Conservation (phyloP, 2,113 vertebrate genomes). For the Leiothrix lutea region DNA sequence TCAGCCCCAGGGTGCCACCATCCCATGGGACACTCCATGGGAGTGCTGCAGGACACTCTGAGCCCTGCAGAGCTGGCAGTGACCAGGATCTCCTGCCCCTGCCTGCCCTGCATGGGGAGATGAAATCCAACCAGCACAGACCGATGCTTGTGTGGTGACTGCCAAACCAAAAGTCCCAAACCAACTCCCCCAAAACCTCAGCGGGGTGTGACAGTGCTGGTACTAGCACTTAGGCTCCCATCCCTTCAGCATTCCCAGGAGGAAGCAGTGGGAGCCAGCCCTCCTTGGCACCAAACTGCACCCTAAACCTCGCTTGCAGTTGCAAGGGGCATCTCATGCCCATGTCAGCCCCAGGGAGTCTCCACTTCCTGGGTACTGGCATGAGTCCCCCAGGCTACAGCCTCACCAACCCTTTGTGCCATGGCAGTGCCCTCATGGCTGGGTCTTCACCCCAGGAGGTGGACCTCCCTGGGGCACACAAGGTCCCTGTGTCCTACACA, state of each 20-base stretch:
- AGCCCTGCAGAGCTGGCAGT: not conserved
- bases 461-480: not conserved
- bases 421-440: not conserved
- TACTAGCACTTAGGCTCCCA: not conserved
- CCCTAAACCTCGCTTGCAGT: accelerated
- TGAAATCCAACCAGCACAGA: not conserved
- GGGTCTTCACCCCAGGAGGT: not conserved
- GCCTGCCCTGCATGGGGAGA: not conserved
- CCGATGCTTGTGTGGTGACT: accelerated
- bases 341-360: accelerated
- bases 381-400: accelerated
- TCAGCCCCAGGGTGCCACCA: too few species aligned
- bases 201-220: not conserved
- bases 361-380: not conserved
- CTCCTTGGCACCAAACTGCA: accelerated
- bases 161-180: not conserved
- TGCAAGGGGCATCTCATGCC: accelerated
- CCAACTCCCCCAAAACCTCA: not conserved
- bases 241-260: not conserved
- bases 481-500: accelerated
- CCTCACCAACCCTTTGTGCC: not conserved
- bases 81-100: not conserved
- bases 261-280: not conserved
- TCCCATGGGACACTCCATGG: not conserved
- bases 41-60: not conserved